phyloP scores from a whole-genome alignment of 2,888 invertebrate genomes.

The Adelphocoris suturalis region DNA sequence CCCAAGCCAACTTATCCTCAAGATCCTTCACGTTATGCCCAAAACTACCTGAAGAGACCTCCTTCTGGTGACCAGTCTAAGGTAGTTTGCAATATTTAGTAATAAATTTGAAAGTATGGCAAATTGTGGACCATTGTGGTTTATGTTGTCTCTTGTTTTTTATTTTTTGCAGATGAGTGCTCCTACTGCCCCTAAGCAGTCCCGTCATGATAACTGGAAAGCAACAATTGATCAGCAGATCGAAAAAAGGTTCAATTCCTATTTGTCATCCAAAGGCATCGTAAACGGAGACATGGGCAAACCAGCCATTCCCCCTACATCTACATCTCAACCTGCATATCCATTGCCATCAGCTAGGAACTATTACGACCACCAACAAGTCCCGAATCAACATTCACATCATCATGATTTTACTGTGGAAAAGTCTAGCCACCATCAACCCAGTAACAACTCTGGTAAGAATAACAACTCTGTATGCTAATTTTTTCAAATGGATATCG shows the following conservation, averaged over 20 bases:
- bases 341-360: conserved; percentile 36
- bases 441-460: conserved; percentile 41
- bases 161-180: conserved; percentile 58
- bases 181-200: conserved; percentile 79
- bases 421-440: not conserved
- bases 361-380: conserved; percentile 54
- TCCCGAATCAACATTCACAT: conserved; percentile 14
- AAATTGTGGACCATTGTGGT: not conserved
- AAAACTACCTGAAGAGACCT: conserved; percentile 77
- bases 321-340: conserved; percentile 18
- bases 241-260: conserved; percentile 80
- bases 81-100: conserved; percentile 74
- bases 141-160: not conserved
- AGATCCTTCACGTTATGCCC: conserved; percentile 63
- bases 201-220: conserved; percentile 81
- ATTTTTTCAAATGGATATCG: no score
- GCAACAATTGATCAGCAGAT: conserved; percentile 81
- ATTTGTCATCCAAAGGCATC: conserved; percentile 75
- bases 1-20: conserved; percentile 49
- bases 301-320: conserved; percentile 16
- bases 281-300: conserved; percentile 53
- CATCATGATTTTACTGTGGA: conserved; percentile 22
- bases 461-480: no score
- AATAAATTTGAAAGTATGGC: not conserved
- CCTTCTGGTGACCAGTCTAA: conserved; percentile 76